Conservation (phyloP, 2,888 invertebrate genomes). For the Epinotia bilunana region DNA sequence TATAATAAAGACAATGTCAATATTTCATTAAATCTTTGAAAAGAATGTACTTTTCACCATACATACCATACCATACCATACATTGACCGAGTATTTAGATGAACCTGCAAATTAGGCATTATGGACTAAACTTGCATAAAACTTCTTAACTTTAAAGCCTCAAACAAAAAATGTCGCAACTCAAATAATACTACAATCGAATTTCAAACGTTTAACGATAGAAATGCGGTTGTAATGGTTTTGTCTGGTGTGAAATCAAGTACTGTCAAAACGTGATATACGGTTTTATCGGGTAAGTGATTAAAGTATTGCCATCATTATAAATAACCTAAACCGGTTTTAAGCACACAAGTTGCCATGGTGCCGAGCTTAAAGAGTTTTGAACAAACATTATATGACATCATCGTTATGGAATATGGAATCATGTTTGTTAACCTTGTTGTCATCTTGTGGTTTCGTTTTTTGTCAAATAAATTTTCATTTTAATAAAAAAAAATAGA, state of each 20-base stretch:
- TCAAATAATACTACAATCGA: not conserved
- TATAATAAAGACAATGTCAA: no score
- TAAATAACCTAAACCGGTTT: slow-evolving; percentile 17
- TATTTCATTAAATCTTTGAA: no score
- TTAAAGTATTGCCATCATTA: not conserved
- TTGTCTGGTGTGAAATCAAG: not conserved
- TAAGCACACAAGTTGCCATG: not conserved
- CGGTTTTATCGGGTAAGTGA: not conserved
- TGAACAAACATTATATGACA: slow-evolving; percentile 1
- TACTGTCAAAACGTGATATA: not conserved
- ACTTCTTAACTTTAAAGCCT: not conserved
- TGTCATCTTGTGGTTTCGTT: no score
- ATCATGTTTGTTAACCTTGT: not conserved
- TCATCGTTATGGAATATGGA: slow-evolving; percentile 1
- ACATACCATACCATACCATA: no score
- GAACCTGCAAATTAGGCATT: not conserved
- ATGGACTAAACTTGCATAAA: not conserved
- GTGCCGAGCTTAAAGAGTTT: not conserved
- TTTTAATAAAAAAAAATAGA: no score
- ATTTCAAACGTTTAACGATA: not conserved
- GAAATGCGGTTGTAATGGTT: not conserved
- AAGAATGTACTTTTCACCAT: no score
- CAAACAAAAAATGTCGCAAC: not conserved
- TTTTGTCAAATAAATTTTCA: no score
- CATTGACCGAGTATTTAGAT: no score